Evolutionary conservation across 2,797 vertebrate genomes (phyloP).

Genomic region (Mormyrus proboscirostris): DNA sequence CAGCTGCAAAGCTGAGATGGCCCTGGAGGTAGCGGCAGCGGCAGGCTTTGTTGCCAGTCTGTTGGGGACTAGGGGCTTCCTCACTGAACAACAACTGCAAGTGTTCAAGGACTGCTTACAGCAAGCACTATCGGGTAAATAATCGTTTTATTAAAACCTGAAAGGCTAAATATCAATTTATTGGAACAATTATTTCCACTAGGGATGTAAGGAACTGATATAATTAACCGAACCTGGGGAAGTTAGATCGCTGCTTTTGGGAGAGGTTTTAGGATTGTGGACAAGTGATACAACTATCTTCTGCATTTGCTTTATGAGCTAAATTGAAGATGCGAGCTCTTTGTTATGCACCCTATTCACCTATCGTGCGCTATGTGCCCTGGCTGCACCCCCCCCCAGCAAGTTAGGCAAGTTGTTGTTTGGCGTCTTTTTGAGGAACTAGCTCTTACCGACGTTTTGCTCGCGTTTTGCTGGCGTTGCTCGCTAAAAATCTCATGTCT

Average conservation of each 20-base stretch:
- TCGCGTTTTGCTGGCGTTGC: neutral
- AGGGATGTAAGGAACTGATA: neutral
- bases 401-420: neutral
- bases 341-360: neutral
- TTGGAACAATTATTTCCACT: neutral
- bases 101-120: constrained; percentile 67
- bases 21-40: constrained; percentile 70
- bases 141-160: neutral
- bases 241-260: neutral
- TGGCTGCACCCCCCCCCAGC: neutral
- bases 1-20: constrained; percentile 51
- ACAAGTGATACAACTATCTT: neutral
- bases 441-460: neutral
- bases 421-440: neutral
- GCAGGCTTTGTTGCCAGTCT: constrained; percentile 69
- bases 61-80: constrained; percentile 63
- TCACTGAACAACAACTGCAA: constrained; percentile 67
- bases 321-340: neutral
- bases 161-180: neutral
- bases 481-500: neutral
- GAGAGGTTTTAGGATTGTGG: neutral
- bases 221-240: neutral
- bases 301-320: neutral
- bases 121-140: constrained; percentile 67
- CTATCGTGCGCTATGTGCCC: neutral